Conservation (phyloP, 1,140 invertebrate species). For the Ditylenchus dipsaci region DNA sequence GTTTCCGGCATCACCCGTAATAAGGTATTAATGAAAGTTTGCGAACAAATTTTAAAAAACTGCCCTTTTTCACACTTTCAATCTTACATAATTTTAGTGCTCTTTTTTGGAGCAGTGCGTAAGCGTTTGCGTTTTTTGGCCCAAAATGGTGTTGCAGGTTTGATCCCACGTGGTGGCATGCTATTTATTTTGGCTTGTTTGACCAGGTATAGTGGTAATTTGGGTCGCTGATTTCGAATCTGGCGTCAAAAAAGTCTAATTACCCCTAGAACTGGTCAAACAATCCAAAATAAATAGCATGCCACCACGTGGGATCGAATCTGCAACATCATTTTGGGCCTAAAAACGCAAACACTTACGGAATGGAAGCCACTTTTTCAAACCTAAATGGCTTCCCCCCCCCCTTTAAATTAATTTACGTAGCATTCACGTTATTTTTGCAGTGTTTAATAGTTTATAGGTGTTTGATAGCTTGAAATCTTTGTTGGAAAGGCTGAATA, state of each 20-base stretch:
- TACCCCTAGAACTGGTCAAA: no score
- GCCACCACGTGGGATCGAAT: no score
- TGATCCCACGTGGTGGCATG: no score
- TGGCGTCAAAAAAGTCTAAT: no score
- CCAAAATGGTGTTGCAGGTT: no score
- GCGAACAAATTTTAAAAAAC: neutral
- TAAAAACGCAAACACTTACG: neutral
- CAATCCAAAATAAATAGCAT: no score
- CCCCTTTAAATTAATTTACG: neutral
- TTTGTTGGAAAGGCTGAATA: neutral
- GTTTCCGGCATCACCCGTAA: slow-evolving; percentile 23
- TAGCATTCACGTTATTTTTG: neutral
- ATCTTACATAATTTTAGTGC: no score
- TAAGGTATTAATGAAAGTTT: slow-evolving; percentile 4
- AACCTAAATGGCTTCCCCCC: no score
- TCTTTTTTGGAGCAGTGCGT: neutral
- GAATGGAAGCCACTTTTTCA: neutral
- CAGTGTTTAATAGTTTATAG: neutral
- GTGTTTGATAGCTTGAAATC: neutral
- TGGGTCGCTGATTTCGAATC: no score
- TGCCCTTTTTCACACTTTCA: neutral
- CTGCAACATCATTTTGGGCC: neutral
- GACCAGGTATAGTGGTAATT: no score
- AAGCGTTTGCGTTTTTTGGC: no score
- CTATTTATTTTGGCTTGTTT: no score